Evolutionary conservation across 37 sponge, comb jelly and placozoan genomes (phyloP).

Genomic region (Cliona cf. orientalis): DNA sequence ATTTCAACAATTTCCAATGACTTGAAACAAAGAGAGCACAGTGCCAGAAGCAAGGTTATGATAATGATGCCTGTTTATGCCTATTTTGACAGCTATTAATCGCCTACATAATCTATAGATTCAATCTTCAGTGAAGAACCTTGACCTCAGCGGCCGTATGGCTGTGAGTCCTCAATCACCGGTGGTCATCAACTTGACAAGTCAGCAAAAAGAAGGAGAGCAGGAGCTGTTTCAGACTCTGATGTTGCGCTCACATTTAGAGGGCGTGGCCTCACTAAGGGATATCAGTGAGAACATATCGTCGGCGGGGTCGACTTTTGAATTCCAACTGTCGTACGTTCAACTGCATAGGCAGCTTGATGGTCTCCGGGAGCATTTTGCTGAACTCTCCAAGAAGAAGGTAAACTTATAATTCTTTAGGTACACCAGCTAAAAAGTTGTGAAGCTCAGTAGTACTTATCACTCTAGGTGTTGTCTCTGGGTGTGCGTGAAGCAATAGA

Average conservation of each 20-base stretch:
- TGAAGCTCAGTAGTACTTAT: not conserved
- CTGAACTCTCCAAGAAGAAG: slow-evolving; percentile 1
- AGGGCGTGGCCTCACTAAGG: not conserved
- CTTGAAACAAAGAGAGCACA: slow-evolving; percentile 8
- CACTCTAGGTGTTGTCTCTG: slow-evolving; percentile 9
- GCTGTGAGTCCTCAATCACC: not conserved
- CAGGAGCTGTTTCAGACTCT: not conserved
- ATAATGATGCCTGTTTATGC: not conserved
- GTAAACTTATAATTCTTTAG: too few relatives aligned
- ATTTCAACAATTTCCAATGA: slow-evolving; percentile 2
- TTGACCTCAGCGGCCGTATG: too few relatives aligned
- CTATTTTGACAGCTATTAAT: not conserved
- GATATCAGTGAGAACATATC: too few relatives aligned
- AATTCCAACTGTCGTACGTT: not conserved
- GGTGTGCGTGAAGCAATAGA: slow-evolving; percentile 32
- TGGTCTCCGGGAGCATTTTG: not conserved
- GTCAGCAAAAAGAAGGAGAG: not conserved
- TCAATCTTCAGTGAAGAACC: slow-evolving; percentile 1
- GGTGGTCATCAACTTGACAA: not conserved
- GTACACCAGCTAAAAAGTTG: not conserved
- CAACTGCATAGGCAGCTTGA: not conserved
- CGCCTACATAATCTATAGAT: slow-evolving; percentile 2
- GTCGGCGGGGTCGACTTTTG: not conserved
- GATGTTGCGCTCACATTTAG: not conserved
- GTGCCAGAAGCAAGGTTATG: slow-evolving; percentile 9